A percentile compares a stretch with the other conserved stretches of the same genome.
Evolutionary conservation across 2,888 invertebrate species (phyloP).

Genomic region (Cataglyphis albicans): DNA sequence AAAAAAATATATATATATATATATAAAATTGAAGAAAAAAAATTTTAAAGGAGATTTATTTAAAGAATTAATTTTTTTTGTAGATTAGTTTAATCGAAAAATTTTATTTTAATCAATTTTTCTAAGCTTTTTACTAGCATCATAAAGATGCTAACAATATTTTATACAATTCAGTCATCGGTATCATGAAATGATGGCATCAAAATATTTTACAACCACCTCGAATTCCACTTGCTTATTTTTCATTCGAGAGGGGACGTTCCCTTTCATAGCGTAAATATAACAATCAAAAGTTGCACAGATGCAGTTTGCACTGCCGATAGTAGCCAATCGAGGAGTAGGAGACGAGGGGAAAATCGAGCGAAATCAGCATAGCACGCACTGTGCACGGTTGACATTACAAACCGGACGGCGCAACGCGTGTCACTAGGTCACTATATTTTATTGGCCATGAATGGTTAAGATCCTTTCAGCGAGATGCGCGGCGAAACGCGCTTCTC

Average conservation of each 20-base stretch:
- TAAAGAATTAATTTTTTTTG: background rate
- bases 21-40: background rate
- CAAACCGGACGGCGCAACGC: constrained; percentile 57
- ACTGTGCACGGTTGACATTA: constrained; percentile 29
- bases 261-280: constrained; percentile 12
- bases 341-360: constrained; percentile 9
- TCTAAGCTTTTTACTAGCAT: background rate
- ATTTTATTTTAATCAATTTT: background rate
- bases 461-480: constrained; percentile 64
- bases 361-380: constrained; percentile 44
- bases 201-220: constrained; percentile 23
- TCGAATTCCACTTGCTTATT: constrained; percentile 1
- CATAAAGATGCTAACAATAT: constrained; percentile 6
- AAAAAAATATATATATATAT: background rate
- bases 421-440: constrained; percentile 68
- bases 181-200: background rate
- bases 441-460: constrained; percentile 73
- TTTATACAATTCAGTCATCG: background rate
- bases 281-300: constrained; percentile 26
- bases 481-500: constrained; percentile 60
- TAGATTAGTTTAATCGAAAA: background rate
- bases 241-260: constrained; percentile 12
- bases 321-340: constrained; percentile 28
- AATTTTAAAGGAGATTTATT: background rate
- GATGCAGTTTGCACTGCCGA: constrained; percentile 21